phyloP scores from a whole-genome alignment of 53 echinoderm and acorn worm species.

The Mesocentrotus franciscanus region DNA sequence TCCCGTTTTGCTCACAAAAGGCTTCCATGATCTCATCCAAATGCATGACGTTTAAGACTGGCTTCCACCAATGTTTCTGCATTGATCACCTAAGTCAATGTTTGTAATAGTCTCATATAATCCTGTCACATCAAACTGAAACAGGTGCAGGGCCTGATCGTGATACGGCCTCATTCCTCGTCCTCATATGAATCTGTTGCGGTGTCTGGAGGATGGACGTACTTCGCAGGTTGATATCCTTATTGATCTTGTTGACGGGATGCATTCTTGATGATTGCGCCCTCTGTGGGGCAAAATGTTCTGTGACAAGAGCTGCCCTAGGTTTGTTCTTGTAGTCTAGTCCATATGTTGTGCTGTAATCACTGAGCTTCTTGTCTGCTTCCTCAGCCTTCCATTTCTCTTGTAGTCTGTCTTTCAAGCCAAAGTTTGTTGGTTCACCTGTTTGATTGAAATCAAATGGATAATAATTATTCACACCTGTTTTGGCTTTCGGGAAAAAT shows the following conservation, averaged over 20 bases:
- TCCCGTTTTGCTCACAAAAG: not conserved
- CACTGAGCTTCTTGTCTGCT: conserved; percentile 69
- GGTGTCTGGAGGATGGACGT: conserved; percentile 85
- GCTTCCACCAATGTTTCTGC: not conserved
- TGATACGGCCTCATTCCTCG: conserved; percentile 42
- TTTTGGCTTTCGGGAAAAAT: no score
- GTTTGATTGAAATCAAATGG: not conserved
- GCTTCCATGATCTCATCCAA: not conserved
- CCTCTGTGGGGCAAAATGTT: conserved; percentile 85
- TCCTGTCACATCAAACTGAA: not conserved
- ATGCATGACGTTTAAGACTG: not conserved
- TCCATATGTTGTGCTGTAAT: conserved; percentile 89
- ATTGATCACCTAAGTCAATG: not conserved
- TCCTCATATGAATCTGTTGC: conserved; percentile 72
- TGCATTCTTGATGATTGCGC: conserved; percentile 87
- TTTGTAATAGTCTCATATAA: not conserved
- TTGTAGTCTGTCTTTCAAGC: conserved; percentile 71
- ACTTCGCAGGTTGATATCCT: conserved; percentile 81
- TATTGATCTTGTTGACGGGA: conserved; percentile 87
- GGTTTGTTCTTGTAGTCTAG: conserved; percentile 76
- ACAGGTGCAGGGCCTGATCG: conserved; percentile 38
- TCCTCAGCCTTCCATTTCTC: conserved; percentile 80
- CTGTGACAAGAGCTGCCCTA: conserved; percentile 72
- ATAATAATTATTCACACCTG: no score
- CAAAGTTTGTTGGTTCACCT: conserved; percentile 92